Base-by-base conservation (phyloP, 1,140 invertebrate species). In the Pararge aegeria region DNA sequence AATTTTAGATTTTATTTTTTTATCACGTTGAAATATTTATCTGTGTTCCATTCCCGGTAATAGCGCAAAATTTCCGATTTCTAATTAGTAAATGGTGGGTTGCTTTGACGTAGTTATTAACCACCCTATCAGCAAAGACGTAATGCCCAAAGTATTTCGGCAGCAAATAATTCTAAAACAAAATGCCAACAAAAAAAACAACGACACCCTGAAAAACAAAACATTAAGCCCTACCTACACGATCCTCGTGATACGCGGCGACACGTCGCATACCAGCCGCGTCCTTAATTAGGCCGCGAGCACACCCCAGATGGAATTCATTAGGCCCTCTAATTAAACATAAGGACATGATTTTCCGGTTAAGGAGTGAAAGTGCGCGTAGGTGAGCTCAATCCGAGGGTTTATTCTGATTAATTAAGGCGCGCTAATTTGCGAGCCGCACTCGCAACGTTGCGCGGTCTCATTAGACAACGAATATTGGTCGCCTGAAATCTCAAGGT, bases 321-420 rank as follows among this genome's bases (percentile, higher is more conserved):
- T 83, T 83, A 83, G 67, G 64, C 55, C 54, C 73, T 67, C 73
- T 75, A 83, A 83, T 83, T 83, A 83, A 83, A 77, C 75, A 77
- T 71, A 73, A 71, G 66, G 76, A 75, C 80, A 80, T 75, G 78
- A 79, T 78, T 82, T 78, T 68, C 79, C 77, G 70, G 75, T 78
- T 79, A 81, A 79, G 79, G 66, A 73, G 59, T 62, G 75, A 78
- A 78, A 78, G 71, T 76, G 62, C 67, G 68, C 62, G 68, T 73
- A 67, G 76, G 73, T 75, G 73, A 59, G 61, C 64, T 56, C 67
- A 70, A 73, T 75, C 64, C 57, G 30, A 12, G 30, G 60, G 48
- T 50, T 51, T 61, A 56, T 56, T 52, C 62, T 80, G 77, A 83
- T 83, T 83, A 77, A 83, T 83, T 83, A 80, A 76, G 62, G 61